Evolutionary conservation across 2,113 vertebrate species (phyloP), one percentile per base, ranked within the genome.

Genomic region (Pontoporia blainvillei): DNA sequence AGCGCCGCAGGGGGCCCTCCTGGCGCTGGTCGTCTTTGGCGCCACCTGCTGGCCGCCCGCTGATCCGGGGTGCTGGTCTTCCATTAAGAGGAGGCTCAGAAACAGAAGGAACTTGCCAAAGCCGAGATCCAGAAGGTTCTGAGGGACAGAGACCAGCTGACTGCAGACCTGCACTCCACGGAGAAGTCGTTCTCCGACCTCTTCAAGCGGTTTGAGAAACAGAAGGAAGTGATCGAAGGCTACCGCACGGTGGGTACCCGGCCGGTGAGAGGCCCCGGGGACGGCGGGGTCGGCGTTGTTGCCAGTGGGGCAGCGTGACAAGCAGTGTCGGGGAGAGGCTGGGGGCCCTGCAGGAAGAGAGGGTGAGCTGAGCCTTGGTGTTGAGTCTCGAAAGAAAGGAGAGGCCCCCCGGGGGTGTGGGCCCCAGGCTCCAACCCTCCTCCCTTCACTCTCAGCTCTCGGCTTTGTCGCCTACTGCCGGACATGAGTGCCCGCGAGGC

Each of bases 191-290:
- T 99, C 92, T 99, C 99, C 0, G 99, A 99, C 1, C 98, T 99
- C 62, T 99, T 99, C 97, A 99, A 99, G 96, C 98, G 99, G 27
- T 98, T 99, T 86, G 99, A 99, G 96, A 99, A 99, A 46, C 99
- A 99, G 98, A 99, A 99, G 97, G 99, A 99, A 0, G 98, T 97
- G 0, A 96, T 99, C 5, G 99, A 99, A 25, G 99, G 99, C 54
- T 99, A 99, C 97, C 99, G 96, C 91, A 27, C 4, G 85, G 95
- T 96, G 64, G 34, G 90, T 61, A 14, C 25, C 39, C 14, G 54
- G 54, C 78, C 23, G 6, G n/a, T 5, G 23, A 2, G 52, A 36
- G 41, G 36, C 25, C 25, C 4, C 11, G 0, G 1, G 18, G 78
- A 4, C 2, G 0, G 52, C 12, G 9, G 66, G 66, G 14, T 8